Base-by-base conservation (phyloP, 2,113 vertebrate genomes). In the Phalacrocorax pelagicus region DNA sequence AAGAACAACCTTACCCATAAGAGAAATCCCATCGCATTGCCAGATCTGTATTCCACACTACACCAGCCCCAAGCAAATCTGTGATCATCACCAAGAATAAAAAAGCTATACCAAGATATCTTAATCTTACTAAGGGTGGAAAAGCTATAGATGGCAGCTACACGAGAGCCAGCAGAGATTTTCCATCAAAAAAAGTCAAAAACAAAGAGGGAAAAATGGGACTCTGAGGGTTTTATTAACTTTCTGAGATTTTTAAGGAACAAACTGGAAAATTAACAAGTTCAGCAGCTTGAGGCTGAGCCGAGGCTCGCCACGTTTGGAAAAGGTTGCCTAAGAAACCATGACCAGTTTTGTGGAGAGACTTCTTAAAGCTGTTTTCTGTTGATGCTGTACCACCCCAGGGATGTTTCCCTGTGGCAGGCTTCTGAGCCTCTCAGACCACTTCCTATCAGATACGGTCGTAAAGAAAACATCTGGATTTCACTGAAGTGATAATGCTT, bases 361-460 rank as follows among this genome's bases (percentile, higher is more conserved):
- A 11, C 11, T 61, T 40, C 40, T 55, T 29, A 44, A 51, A 86
- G 66, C 15, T 40, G 6, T 7, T 77, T 38, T 59, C 16, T 58
- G 12, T 19, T 26, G 47, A 42, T 51, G 26, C 24, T 17, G 5
- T 30, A 36, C 23, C 46, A 32, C 19, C 22, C 42, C 40, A 51
- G 42, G 29, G 69, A 21, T 12, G 32, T 42, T 78, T 30, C 16
- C 11, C 0, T 26, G 66, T 46, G 16, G 42, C 58, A 52, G 40
- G 27, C 5, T 84, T 67, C 49, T 38, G 22, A 71, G n/a, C 34
- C n/a, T 17, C 57, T 63, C 59, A 36, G 11, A 40, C 16, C 30
- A 15, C 27, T 62, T 38, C 0, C 0, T 38, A n/a, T 32, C 55
- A 51, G 54, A 29, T 18, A 46, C 0, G 0, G n/a, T 63, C 55